Percentiles rank a stretch among this genome's conserved stretches.
phyloP scores from a whole-genome alignment of 1,140 invertebrate species.

The Coenobita brevimanus region DNA sequence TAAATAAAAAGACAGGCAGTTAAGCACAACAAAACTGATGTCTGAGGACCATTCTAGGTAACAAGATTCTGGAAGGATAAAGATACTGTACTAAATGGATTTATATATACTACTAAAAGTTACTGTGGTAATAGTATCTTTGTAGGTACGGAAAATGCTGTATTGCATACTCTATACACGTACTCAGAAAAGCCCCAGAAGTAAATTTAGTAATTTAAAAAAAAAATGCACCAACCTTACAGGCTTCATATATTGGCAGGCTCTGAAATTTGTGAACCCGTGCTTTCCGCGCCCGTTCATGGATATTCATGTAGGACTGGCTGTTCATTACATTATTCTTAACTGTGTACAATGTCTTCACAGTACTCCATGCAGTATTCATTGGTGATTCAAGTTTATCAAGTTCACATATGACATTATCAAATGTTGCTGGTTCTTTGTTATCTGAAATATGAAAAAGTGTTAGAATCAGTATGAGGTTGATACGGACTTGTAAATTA shows the following conservation, averaged over 20 bases:
- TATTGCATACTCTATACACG: not conserved
- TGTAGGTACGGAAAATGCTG: too few relatives aligned
- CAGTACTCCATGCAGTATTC: conserved; percentile 88
- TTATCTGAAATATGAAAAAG: conserved; percentile 40
- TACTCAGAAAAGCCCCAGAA: not conserved
- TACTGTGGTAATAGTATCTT: too few relatives aligned
- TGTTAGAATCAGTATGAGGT: not conserved
- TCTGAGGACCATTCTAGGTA: too few relatives aligned
- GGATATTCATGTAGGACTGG: conserved; percentile 82
- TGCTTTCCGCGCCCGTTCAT: conserved; percentile 81
- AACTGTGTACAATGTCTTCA: conserved; percentile 87
- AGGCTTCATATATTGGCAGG: conserved; percentile 80
- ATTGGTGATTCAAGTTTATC: conserved; percentile 83
- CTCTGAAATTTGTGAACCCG: conserved; percentile 81
- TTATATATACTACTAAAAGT: too few relatives aligned
- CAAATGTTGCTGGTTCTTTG: conserved; percentile 78
- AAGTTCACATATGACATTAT: conserved; percentile 84
- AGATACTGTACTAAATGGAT: too few relatives aligned
- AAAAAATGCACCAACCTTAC: conserved; percentile 74
- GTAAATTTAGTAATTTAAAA: not conserved
- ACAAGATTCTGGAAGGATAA: too few relatives aligned
- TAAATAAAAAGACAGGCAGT: too few relatives aligned
- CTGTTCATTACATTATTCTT: conserved; percentile 86
- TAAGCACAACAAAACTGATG: too few relatives aligned
- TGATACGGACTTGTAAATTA: too few relatives aligned